Evolutionary conservation across 2,113 vertebrate genomes (phyloP).

Genomic region (Ondatra zibethicus): DNA sequence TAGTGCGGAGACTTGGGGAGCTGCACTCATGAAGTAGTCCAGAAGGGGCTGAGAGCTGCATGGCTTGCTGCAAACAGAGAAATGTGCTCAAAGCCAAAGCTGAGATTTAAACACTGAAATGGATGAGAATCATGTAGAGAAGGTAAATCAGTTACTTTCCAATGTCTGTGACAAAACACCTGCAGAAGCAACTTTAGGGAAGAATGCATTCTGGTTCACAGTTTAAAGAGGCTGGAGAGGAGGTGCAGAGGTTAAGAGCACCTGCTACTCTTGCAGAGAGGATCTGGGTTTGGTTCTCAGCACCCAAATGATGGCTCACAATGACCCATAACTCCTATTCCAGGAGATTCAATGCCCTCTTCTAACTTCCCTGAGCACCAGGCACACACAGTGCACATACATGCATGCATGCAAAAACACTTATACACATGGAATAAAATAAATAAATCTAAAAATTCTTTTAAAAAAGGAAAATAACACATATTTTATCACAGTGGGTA

Average conservation of each 20-base stretch:
- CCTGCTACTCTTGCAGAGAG: neutral
- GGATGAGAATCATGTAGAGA: neutral
- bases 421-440: neutral
- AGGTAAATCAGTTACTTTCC: neutral
- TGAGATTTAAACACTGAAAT: neutral
- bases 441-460: neutral
- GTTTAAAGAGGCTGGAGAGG: neutral
- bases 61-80: neutral
- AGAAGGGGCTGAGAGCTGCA: neutral
- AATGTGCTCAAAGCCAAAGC: neutral
- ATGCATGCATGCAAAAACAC: neutral
- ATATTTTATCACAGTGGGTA: neutral
- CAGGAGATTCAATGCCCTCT: neutral
- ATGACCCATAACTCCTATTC: neutral
- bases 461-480: neutral
- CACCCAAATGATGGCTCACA: neutral
- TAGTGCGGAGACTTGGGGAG: neutral
- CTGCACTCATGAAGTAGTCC: rapidly evolving
- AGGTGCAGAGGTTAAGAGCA: neutral
- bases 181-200: neutral
- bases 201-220: neutral
- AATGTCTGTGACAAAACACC: neutral
- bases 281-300: neutral
- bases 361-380: neutral
- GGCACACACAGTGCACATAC: neutral